These are phyloP conservation scores for Coracopsis vasa DNA, from an alignment of 2,113 vertebrate species.

Conservation along the genomic window DNA sequence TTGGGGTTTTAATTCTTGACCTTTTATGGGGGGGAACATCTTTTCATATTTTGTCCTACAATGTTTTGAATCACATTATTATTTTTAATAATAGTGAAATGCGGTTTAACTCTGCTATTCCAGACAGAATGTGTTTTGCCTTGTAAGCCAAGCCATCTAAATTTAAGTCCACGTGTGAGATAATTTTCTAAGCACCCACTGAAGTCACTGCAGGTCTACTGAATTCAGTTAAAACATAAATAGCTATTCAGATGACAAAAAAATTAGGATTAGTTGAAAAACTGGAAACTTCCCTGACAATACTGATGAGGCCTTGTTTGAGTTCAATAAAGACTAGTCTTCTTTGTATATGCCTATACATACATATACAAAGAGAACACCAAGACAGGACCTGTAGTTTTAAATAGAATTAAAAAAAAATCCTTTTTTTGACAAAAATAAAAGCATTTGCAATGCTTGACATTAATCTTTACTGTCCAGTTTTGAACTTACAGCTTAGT, in stretches of 20 bases:
- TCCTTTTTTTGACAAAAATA: neutral
- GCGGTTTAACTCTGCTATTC: neutral
- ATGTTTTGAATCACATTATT: neutral
- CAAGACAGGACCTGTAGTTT: neutral
- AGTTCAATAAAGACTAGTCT: neutral
- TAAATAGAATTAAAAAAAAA: neutral
- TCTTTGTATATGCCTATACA: neutral
- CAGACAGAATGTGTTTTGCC: neutral
- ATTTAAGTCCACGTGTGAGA: fast-evolving
- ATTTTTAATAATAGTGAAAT: neutral
- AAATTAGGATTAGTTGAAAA: neutral
- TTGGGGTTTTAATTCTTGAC: neutral
- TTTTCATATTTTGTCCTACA: neutral
- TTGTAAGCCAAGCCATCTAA: neutral
- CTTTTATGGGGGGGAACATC: neutral
- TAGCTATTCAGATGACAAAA: neutral
- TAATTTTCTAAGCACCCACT: neutral
- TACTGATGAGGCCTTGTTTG: neutral
- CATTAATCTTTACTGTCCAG: neutral
- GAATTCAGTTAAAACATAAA: neutral
- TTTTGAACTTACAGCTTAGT: neutral
- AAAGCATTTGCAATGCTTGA: neutral
- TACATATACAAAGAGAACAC: neutral
- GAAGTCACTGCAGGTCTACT: neutral
- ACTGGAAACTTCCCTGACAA: neutral